Evolutionary conservation across 2,888 invertebrate species (phyloP).

Genomic region (Pollenia angustigena): DNA sequence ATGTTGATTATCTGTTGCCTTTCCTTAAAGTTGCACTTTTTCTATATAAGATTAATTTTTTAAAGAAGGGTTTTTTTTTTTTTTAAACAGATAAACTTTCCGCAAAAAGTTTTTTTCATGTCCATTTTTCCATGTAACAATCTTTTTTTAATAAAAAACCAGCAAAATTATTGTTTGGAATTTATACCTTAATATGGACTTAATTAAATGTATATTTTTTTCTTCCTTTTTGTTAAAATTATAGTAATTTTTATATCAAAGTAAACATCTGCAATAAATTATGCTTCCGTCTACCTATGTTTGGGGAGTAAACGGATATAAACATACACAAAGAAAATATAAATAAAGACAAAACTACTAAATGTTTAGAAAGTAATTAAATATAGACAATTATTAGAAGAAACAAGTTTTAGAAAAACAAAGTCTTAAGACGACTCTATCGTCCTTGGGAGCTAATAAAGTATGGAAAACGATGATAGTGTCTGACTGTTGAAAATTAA

Average conservation of each 20-base stretch:
- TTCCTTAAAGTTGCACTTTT: too few relatives aligned
- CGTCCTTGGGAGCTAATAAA: slow-evolving; percentile 23
- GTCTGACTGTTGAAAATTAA: slow-evolving; percentile 5
- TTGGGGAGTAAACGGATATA: slow-evolving; percentile 19
- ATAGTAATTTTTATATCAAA: slow-evolving; percentile 52
- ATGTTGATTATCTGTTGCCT: too few relatives aligned
- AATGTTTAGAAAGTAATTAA: slow-evolving; percentile 48
- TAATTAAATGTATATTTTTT: slow-evolving; percentile 66
- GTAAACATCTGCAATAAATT: slow-evolving; percentile 55
- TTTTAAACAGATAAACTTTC: not conserved
- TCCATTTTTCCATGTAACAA: too few relatives aligned
- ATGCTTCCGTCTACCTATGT: not conserved
- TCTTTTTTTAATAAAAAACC: slow-evolving; percentile 22
- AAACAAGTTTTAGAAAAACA: slow-evolving; percentile 25
- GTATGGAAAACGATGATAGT: slow-evolving; percentile 23
- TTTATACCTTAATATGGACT: slow-evolving; percentile 70
- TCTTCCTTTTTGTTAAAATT: slow-evolving; percentile 37
- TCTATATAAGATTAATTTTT: too few relatives aligned
- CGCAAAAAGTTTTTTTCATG: not conserved
- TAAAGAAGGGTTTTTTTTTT: too few relatives aligned
- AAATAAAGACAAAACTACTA: slow-evolving; percentile 5
- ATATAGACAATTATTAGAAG: slow-evolving; percentile 29
- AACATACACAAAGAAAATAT: slow-evolving; percentile 29
- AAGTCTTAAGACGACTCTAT: slow-evolving; percentile 42
- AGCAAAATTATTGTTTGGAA: slow-evolving; percentile 33